These are phyloP conservation scores for Atta texana DNA, from an alignment of 1,140 invertebrate genomes.

Conservation along the genomic window DNA sequence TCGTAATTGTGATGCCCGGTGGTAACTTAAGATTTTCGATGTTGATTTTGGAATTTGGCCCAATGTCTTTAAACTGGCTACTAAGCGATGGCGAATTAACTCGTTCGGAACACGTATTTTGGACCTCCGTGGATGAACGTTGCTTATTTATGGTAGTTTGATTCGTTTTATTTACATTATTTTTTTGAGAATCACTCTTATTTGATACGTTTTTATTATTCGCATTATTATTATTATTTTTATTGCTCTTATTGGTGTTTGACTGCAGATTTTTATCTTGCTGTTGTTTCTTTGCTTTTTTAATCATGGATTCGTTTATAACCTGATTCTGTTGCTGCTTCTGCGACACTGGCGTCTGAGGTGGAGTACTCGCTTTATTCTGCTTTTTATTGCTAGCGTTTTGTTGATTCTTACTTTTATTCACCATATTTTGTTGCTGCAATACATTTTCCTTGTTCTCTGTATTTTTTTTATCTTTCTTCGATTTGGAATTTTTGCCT, in stretches of 20 bases:
- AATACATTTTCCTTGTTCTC: slow-evolving; percentile 83
- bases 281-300: slow-evolving; percentile 72
- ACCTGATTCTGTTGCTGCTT: slow-evolving; percentile 74
- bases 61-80: slow-evolving; percentile 80
- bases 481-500: slow-evolving; percentile 78
- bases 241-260: slow-evolving; percentile 73
- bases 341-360: slow-evolving; percentile 68
- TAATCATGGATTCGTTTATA: slow-evolving; percentile 65
- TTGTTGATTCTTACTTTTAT: slow-evolving; percentile 75
- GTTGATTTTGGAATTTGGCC: slow-evolving; percentile 79
- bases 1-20: slow-evolving; percentile 93
- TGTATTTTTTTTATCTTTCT: slow-evolving; percentile 83
- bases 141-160: slow-evolving; percentile 68
- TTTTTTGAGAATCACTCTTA: slow-evolving; percentile 69
- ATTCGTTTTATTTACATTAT: slow-evolving; percentile 53
- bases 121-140: slow-evolving; percentile 51
- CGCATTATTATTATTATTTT: slow-evolving; percentile 64
- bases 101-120: slow-evolving; percentile 68
- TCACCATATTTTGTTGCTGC: slow-evolving; percentile 68
- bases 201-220: slow-evolving; percentile 62
- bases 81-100: slow-evolving; percentile 72
- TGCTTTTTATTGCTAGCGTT: slow-evolving; percentile 74
- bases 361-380: slow-evolving; percentile 69
- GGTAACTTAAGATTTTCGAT: slow-evolving; percentile 91
- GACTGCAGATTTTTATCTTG: slow-evolving; percentile 73